Conservation (phyloP, 2,888 invertebrate genomes). For the Limulus polyphemus region DNA sequence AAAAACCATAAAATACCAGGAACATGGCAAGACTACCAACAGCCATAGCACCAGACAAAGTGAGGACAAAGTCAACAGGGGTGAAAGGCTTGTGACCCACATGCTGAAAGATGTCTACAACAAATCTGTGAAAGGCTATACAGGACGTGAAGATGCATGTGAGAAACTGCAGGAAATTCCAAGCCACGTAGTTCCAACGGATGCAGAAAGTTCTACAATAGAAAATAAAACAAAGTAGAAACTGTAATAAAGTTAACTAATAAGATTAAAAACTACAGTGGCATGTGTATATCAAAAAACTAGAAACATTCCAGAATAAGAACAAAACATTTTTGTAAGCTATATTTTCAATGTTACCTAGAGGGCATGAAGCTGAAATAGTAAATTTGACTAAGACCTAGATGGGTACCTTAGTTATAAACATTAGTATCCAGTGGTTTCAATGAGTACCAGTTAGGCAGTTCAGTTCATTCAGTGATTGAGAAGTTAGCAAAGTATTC, state of each 20-base stretch:
- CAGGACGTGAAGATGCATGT: slow-evolving; percentile 67
- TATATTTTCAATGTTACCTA: not conserved
- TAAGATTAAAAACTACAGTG: not conserved
- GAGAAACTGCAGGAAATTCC: slow-evolving; percentile 58
- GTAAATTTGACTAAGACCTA: not conserved
- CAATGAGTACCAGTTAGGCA: too few relatives aligned
- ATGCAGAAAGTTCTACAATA: slow-evolving; percentile 53
- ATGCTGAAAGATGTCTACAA: slow-evolving; percentile 53
- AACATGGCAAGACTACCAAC: slow-evolving; percentile 58
- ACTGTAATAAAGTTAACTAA: not conserved
- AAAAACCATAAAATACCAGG: slow-evolving; percentile 67
- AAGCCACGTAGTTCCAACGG: slow-evolving; percentile 58
- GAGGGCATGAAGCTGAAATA: not conserved
- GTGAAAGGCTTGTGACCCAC: slow-evolving; percentile 44
- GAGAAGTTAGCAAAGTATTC: too few relatives aligned
- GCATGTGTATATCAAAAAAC: not conserved
- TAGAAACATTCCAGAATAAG: too few relatives aligned
- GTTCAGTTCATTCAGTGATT: too few relatives aligned
- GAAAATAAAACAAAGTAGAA: not conserved
- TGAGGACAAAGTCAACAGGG: slow-evolving; percentile 37
- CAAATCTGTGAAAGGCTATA: slow-evolving; percentile 65
- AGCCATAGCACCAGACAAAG: slow-evolving; percentile 58
- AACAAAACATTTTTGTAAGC: too few relatives aligned
- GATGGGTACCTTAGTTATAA: not conserved
- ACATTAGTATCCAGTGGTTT: too few relatives aligned